A percentile compares a stretch with the other conserved stretches of the same genome.
Evolutionary conservation across 2,113 vertebrate genomes (phyloP).

Genomic region (Pipra filicauda): DNA sequence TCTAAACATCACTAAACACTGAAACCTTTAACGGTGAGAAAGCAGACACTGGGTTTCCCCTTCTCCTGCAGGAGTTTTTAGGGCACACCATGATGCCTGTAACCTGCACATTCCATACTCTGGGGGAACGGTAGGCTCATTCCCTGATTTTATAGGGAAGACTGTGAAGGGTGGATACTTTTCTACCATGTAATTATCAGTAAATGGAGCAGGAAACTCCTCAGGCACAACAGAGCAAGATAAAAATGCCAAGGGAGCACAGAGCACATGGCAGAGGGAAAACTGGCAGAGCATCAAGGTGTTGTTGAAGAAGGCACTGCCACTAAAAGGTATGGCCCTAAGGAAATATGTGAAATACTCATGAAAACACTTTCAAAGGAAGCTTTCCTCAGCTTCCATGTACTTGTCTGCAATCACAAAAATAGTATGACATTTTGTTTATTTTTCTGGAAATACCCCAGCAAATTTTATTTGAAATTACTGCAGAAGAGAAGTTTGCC

Average conservation of each 20-base stretch:
- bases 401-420: not conserved
- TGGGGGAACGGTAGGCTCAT: not conserved
- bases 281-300: conserved; percentile 24
- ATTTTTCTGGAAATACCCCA: not conserved
- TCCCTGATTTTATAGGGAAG: not conserved
- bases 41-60: not conserved
- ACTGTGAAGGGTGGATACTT: not conserved
- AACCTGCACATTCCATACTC: not conserved
- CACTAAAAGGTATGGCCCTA: conserved; percentile 13
- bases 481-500: not conserved
- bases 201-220: conserved; percentile 15
- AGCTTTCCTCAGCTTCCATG: not conserved
- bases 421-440: not conserved
- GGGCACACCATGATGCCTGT: fast-evolving
- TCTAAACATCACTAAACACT: not conserved
- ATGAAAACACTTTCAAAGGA: not conserved
- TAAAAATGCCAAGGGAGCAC: not conserved
- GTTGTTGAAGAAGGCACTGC: not conserved
- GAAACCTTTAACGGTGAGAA: not conserved
- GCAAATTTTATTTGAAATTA: not conserved
- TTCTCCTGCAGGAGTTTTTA: not conserved
- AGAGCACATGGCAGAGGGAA: not conserved
- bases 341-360: not conserved
- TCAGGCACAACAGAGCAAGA: conserved; percentile 1
- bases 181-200: not conserved